Evolutionary conservation across 2,888 invertebrate species (phyloP).

Genomic region (Cryptosula pallasiana): DNA sequence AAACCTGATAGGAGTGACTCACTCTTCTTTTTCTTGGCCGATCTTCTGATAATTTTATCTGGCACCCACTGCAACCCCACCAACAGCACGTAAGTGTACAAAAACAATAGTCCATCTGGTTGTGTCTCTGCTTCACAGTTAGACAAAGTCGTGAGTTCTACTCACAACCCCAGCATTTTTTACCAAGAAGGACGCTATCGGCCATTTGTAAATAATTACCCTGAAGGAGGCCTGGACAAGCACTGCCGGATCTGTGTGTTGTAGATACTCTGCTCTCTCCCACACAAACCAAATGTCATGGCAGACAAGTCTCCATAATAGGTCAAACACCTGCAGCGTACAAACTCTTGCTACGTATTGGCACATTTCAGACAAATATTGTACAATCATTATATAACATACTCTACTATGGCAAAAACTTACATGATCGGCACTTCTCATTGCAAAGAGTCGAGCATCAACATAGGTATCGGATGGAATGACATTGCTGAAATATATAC

Average conservation of each 20-base stretch:
- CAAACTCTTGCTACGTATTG: no score
- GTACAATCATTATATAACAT: no score
- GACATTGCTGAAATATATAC: conserved; percentile 35
- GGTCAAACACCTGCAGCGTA: conserved; percentile 48
- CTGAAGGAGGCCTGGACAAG: conserved; percentile 46
- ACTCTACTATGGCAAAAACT: no score
- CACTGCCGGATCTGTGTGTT: conserved; percentile 43
- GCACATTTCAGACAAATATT: no score
- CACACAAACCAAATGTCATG: conserved; percentile 53
- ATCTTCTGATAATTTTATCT: conserved; percentile 31
- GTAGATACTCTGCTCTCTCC: conserved; percentile 49
- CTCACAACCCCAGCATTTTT: no score
- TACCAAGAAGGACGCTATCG: no score
- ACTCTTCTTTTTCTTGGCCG: conserved; percentile 37
- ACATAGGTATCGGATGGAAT: conserved; percentile 44
- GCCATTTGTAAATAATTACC: no score
- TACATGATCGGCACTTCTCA: conserved; percentile 51
- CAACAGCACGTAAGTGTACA: no score
- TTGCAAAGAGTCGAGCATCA: conserved; percentile 47
- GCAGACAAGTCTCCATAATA: conserved; percentile 49
- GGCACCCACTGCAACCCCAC: conserved; percentile 52
- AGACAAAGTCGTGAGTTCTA: no score
- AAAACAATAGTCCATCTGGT: no score
- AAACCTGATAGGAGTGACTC: conserved; percentile 48
- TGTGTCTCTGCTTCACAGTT: no score